Percentiles rank a stretch among this genome's conserved stretches.
Conservation (phyloP, 2,888 invertebrate genomes). For the Andrena haemorrhoa region DNA sequence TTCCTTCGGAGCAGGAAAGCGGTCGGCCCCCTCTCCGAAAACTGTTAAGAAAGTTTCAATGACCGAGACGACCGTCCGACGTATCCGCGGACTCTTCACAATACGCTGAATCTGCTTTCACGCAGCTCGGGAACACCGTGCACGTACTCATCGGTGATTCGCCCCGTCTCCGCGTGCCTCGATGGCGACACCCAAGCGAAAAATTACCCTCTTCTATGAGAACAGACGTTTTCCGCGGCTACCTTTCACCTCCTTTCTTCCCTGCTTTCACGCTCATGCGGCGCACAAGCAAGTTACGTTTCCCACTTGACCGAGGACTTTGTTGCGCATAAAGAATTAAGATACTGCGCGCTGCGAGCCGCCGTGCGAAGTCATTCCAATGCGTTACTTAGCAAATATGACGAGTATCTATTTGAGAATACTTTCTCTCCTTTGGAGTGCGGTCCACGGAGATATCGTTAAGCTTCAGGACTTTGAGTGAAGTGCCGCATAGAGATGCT, state of each 20-base stretch:
- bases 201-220: slow-evolving; percentile 27
- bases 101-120: slow-evolving; percentile 54
- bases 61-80: slow-evolving; percentile 24
- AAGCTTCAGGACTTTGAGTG: too few relatives aligned
- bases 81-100: slow-evolving; percentile 22
- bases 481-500: too few relatives aligned
- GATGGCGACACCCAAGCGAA: slow-evolving; percentile 33
- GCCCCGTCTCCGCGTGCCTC: slow-evolving; percentile 21
- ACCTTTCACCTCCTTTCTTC: slow-evolving; percentile 42
- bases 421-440: too few relatives aligned
- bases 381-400: too few relatives aligned
- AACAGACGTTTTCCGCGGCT: slow-evolving; percentile 20
- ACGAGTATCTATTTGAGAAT: too few relatives aligned
- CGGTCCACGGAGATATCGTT: too few relatives aligned
- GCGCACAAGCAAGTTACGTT: not conserved
- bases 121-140: slow-evolving; percentile 30
- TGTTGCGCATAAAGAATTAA: too few relatives aligned
- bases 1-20: slow-evolving; percentile 41
- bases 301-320: not conserved
- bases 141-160: not conserved
- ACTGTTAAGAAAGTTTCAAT: slow-evolving; percentile 56
- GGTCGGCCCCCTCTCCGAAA: slow-evolving; percentile 3
- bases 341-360: too few relatives aligned
- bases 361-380: too few relatives aligned
- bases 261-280: slow-evolving; percentile 35